A percentile compares a stretch with the other conserved stretches of the same genome.
These are phyloP conservation scores for Anabas testudineus DNA, from an alignment of 2,797 vertebrate species.

Conservation along the genomic window DNA sequence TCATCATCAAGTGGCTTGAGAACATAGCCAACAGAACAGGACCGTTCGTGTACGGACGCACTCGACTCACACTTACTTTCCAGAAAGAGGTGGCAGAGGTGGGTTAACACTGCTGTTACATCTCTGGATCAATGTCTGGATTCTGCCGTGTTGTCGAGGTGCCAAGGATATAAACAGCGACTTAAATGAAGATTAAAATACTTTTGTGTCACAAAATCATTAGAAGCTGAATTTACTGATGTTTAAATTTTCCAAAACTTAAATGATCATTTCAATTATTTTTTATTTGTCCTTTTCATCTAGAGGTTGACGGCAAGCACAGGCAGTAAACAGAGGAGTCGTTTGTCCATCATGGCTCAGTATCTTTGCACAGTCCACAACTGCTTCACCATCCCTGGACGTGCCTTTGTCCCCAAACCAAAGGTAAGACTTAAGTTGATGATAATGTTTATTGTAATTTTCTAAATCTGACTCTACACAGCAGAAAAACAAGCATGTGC, in stretches of 20 bases:
- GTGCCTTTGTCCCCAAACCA: conserved; percentile 94
- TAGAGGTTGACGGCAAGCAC: conserved; percentile 92
- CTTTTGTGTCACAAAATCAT: background rate
- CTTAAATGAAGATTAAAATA: background rate
- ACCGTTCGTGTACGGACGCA: conserved; percentile 92
- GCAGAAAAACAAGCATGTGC: background rate
- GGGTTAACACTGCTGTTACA: conserved; percentile 16
- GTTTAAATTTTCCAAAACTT: background rate
- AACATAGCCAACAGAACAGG: conserved; percentile 86
- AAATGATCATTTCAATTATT: background rate
- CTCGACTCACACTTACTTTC: conserved; percentile 93
- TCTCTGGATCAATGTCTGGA: background rate
- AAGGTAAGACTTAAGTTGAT: conserved; percentile 81
- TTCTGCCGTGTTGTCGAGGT: background rate
- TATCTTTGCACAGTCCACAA: conserved; percentile 90
- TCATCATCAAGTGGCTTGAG: conserved; percentile 95
- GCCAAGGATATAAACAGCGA: background rate
- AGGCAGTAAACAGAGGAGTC: conserved; percentile 89
- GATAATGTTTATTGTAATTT: background rate
- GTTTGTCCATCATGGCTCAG: conserved; percentile 96
- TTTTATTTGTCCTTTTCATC: conserved; percentile 29
- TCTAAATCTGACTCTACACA: background rate
- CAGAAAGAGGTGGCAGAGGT: conserved; percentile 97
- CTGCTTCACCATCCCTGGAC: conserved; percentile 92
- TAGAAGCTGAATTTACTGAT: conserved; percentile 4